phyloP scores from a whole-genome alignment of 2,888 invertebrate species.

The Protonemura montana region DNA sequence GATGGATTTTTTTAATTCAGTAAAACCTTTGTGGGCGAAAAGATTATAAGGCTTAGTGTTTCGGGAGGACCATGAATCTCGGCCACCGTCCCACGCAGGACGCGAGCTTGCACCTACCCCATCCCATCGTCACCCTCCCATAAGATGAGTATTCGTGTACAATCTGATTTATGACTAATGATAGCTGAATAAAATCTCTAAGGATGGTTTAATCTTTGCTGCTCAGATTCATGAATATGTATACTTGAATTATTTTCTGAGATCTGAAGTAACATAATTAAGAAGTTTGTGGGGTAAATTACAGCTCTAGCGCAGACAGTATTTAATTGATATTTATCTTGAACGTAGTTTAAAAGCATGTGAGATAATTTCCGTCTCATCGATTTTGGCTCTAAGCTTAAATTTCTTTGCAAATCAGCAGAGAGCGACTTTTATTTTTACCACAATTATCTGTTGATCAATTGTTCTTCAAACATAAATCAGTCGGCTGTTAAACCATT shows the following conservation, averaged over 20 bases:
- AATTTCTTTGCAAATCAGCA: too few species aligned
- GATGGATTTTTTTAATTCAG: background rate
- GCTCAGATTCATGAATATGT: background rate
- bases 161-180: background rate
- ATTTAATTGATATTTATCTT: background rate
- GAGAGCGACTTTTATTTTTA: too few species aligned
- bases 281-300: background rate
- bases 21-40: background rate
- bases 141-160: background rate
- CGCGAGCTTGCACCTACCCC: background rate
- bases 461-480: too few species aligned
- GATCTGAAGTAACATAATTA: background rate
- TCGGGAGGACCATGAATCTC: background rate
- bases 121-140: background rate
- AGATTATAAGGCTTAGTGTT: background rate
- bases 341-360: too few species aligned
- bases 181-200: background rate
- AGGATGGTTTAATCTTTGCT: background rate
- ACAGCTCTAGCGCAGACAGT: background rate
- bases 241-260: background rate
- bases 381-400: too few species aligned
- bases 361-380: too few species aligned
- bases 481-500: too few species aligned
- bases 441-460: too few species aligned
- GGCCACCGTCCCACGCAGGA: background rate